Percentiles rank a stretch among this genome's conserved stretches.
These are phyloP conservation scores for Oncopeltus fasciatus DNA, from an alignment of 1,140 invertebrate species.

Conservation along the genomic window DNA sequence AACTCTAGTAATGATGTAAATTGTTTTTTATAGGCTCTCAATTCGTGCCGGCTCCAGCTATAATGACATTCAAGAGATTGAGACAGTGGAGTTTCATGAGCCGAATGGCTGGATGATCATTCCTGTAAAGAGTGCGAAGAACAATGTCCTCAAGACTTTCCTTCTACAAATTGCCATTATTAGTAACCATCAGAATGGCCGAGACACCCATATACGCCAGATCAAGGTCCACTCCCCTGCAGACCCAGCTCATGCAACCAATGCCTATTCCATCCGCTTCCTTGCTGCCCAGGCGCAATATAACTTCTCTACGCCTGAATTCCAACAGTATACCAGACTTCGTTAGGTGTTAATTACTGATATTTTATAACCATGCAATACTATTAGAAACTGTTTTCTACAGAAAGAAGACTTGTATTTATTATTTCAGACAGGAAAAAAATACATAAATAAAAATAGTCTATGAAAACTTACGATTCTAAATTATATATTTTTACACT, in stretches of 20 bases:
- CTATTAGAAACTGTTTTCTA: too few species aligned
- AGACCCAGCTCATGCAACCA: conserved; percentile 51
- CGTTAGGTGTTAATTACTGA: background rate
- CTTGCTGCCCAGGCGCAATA: conserved; percentile 26
- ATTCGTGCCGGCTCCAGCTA: conserved; percentile 90
- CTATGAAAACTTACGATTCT: too few species aligned
- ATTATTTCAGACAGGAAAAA: too few species aligned
- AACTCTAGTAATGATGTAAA: too few species aligned
- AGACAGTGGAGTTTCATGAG: conserved; percentile 86
- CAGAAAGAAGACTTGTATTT: too few species aligned
- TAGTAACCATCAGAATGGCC: conserved; percentile 95
- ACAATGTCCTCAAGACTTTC: conserved; percentile 78
- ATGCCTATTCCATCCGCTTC: conserved; percentile 36
- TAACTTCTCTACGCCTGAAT: conserved; percentile 66
- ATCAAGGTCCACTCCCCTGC: conserved; percentile 91
- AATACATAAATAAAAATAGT: too few species aligned
- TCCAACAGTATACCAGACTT: conserved; percentile 46
- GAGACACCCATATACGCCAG: conserved; percentile 94
- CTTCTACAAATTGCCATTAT: conserved; percentile 96
- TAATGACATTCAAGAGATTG: conserved; percentile 94
- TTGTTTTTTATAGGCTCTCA: conserved; percentile 71
- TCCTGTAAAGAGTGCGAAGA: conserved; percentile 76
- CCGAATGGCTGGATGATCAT: conserved; percentile 92
- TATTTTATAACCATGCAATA: too few species aligned
- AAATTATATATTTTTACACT: too few species aligned